Conservation (phyloP, 2,888 invertebrate genomes). For the Hipparchia semele region DNA sequence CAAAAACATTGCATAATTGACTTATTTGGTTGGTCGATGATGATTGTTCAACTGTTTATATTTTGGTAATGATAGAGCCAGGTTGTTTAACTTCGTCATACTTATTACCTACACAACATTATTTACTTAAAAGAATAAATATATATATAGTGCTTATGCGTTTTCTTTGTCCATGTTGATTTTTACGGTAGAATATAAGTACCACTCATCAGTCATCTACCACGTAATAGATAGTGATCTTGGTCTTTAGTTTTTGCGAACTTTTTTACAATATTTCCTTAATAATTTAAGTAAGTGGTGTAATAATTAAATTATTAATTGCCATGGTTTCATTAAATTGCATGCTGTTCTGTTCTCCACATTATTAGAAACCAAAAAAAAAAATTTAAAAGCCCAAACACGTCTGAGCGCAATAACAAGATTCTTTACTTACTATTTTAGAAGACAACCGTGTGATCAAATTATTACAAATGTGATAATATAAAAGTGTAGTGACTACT, state of each 20-base stretch:
- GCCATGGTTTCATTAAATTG: background rate
- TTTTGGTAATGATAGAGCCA: background rate
- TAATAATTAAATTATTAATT: no score
- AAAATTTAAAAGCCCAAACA: background rate
- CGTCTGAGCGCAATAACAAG: background rate
- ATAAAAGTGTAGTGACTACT: slow-evolving; percentile 69
- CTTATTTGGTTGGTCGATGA: background rate
- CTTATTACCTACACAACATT: background rate
- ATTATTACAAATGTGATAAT: slow-evolving; percentile 73
- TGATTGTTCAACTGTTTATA: background rate
- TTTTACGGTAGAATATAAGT: no score
- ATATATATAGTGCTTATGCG: no score
- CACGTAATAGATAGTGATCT: no score
- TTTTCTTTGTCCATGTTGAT: no score
- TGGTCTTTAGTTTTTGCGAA: no score
- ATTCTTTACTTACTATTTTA: slow-evolving; percentile 43
- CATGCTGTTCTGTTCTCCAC: background rate
- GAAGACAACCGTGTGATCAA: slow-evolving; percentile 60
- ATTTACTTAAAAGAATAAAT: no score
- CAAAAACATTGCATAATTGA: background rate
- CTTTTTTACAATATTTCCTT: no score
- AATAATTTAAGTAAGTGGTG: no score
- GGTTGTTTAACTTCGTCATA: background rate
- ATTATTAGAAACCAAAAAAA: slow-evolving; percentile 3
- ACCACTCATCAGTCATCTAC: no score